phyloP scores from a whole-genome alignment of 2,888 invertebrate genomes.

The Branchellion lobata region DNA sequence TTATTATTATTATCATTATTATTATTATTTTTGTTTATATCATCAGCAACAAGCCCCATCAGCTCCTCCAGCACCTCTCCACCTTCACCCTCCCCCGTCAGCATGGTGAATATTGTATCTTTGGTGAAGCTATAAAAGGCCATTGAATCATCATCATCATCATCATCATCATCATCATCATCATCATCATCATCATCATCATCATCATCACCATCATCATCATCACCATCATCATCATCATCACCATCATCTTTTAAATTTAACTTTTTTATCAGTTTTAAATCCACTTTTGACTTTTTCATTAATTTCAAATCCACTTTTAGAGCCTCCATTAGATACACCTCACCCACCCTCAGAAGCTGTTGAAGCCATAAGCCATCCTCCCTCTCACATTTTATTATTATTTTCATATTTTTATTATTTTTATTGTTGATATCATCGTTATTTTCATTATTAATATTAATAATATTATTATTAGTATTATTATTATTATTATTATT shows the following conservation, averaged over 20 bases:
- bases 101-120: neutral
- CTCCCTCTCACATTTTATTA: neutral
- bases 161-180: neutral
- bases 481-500: neutral
- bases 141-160: neutral
- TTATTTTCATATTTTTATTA: neutral
- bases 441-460: no score
- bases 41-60: no score
- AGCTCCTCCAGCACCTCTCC: neutral
- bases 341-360: neutral
- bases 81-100: neutral
- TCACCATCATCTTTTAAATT: no score
- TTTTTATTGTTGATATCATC: neutral
- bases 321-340: neutral
- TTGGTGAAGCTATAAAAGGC: constrained; percentile 8
- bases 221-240: neutral
- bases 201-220: neutral
- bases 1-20: neutral
- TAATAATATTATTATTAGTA: neutral
- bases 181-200: constrained; percentile 9
- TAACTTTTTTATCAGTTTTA: no score
- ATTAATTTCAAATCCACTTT: neutral
- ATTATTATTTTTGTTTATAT: no score
- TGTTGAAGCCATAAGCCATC: neutral
- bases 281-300: no score